These are phyloP conservation scores for Drosophila cognata DNA, from an alignment of 2,888 invertebrate species.

Conservation along the genomic window DNA sequence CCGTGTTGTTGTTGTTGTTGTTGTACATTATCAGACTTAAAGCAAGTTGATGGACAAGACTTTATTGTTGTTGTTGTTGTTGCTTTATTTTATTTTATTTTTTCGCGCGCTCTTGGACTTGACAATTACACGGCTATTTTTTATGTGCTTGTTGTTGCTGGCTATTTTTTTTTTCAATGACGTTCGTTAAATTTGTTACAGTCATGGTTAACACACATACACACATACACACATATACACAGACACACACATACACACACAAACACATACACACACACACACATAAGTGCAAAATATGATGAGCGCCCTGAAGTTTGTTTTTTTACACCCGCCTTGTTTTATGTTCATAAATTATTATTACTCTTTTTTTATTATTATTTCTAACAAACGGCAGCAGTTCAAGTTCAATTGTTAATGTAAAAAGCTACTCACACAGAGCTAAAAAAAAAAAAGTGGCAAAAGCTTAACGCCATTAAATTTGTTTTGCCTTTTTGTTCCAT, in stretches of 20 bases:
- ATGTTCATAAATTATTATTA: constrained; percentile 46
- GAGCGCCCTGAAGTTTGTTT: constrained; percentile 46
- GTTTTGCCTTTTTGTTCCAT: constrained; percentile 30
- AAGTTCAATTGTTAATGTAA: constrained; percentile 79
- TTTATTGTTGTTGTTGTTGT: constrained; percentile 27
- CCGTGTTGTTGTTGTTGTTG: constrained; percentile 53
- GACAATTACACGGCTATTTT: constrained; percentile 79
- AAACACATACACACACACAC: constrained; percentile 8
- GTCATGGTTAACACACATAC: constrained; percentile 76
- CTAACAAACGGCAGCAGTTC: constrained; percentile 70
- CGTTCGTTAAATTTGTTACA: constrained; percentile 81
- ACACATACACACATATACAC: constrained; percentile 19
- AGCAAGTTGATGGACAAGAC: constrained; percentile 55
- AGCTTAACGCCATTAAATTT: constrained; percentile 48
- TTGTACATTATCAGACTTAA: constrained; percentile 41
- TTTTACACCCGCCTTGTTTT: constrained; percentile 43
- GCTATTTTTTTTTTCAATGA: constrained; percentile 66
- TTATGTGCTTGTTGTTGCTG: constrained; percentile 25
- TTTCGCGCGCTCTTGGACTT: constrained; percentile 78
- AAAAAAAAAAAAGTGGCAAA: constrained; percentile 7
- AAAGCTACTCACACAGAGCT: constrained; percentile 41
- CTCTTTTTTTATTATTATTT: constrained; percentile 32
- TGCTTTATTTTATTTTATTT: constrained; percentile 44
- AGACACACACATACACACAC: constrained; percentile 1
- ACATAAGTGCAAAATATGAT: constrained; percentile 40